Evolutionary conservation across 2,113 vertebrate genomes (phyloP).

Genomic region (Anarrhichthys ocellatus): DNA sequence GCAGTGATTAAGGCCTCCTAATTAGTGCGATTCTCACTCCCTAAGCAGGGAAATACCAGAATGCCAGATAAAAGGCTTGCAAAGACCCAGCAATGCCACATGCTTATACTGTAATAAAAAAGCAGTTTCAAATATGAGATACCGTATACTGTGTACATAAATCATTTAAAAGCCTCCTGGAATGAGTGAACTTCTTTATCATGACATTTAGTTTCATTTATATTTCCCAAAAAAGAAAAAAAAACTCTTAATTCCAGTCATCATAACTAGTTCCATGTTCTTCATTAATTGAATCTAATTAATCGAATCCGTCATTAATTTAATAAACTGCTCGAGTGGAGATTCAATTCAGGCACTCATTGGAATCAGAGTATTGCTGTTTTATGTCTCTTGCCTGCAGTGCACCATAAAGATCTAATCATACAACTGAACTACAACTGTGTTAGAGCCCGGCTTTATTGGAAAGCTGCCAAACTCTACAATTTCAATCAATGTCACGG

Average conservation of each 20-base stretch:
- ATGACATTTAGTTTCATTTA: not conserved
- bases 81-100: constrained; percentile 33
- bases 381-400: not conserved
- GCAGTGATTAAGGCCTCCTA: constrained; percentile 69
- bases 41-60: constrained; percentile 26
- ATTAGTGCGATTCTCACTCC: constrained; percentile 72
- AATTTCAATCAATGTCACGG: not conserved
- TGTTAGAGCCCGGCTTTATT: not conserved
- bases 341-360: not conserved
- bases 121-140: constrained; percentile 24
- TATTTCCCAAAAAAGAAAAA: not conserved
- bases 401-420: not conserved
- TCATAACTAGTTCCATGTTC: not conserved
- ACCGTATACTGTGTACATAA: not conserved
- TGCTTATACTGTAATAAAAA: constrained; percentile 26
- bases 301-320: not conserved
- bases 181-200: not conserved
- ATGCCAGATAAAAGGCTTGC: constrained; percentile 24
- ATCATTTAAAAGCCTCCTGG: constrained; percentile 13
- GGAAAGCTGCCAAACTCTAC: constrained; percentile 3
- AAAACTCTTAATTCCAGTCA: not conserved
- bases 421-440: not conserved
- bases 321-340: not conserved
- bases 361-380: not conserved
- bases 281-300: not conserved